A percentile compares a stretch with the other conserved stretches of the same genome.
These are phyloP conservation scores for Nesoenas mayeri DNA, from an alignment of 2,113 vertebrate genomes.

Conservation along the genomic window DNA sequence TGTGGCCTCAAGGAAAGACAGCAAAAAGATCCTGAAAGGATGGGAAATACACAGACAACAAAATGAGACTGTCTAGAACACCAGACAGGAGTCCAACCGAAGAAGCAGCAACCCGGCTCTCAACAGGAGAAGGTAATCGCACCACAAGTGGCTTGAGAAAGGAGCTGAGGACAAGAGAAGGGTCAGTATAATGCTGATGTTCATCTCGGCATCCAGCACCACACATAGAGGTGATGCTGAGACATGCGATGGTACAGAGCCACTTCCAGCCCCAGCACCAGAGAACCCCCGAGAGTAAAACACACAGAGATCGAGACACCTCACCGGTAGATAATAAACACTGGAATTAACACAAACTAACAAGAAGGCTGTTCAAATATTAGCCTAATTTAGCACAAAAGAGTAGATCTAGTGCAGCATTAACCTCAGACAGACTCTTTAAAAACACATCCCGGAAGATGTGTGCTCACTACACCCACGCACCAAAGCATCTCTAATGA, in stretches of 20 bases:
- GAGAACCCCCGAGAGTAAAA: background rate
- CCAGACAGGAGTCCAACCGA: background rate
- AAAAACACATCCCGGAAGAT: slow-evolving; percentile 10
- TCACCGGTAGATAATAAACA: background rate
- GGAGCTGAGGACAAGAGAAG: background rate
- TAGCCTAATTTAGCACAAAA: slow-evolving; percentile 29
- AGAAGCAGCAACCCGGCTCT: background rate
- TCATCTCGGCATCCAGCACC: background rate
- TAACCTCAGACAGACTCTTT: slow-evolving; percentile 49
- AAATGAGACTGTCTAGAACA: background rate
- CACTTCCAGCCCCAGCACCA: background rate
- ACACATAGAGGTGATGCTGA: background rate
- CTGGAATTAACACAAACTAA: slow-evolving; percentile 28
- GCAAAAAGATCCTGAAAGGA: background rate
- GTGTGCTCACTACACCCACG: slow-evolving; percentile 16
- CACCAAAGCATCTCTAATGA: background rate
- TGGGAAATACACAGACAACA: background rate
- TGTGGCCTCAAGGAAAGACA: background rate
- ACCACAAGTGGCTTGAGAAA: background rate
- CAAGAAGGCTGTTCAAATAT: slow-evolving; percentile 44
- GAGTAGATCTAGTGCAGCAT: background rate
- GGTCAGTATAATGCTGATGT: background rate
- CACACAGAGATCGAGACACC: background rate
- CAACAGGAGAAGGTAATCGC: background rate
- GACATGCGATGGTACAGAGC: fast-evolving